Base-by-base conservation (phyloP, 2,888 invertebrate genomes). In the Drosophila subquinaria region DNA sequence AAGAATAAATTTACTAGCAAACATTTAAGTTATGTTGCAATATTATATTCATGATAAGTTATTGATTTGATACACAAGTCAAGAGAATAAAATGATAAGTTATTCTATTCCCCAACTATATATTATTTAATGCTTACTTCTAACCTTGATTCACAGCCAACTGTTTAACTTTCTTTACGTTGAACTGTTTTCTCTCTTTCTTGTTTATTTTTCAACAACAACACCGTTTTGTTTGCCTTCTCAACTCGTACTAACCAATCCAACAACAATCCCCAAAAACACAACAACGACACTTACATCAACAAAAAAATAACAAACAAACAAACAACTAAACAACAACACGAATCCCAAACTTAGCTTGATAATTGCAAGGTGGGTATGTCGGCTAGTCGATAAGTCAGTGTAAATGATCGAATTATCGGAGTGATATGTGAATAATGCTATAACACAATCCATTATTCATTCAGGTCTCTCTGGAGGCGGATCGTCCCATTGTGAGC, bases 381-480 rank as follows among this genome's bases (percentile, higher is more conserved):
- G 20, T 45, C 43, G 23, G 42, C 9, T 56, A 56, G 47, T 73
- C 45, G 27, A 55, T 61, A 50, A 59, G 52, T 56, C 43, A 10
- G n/a, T 10, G n/a, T 23, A 13, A 23, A 23, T 27, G 15, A 47
- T 35, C 51, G 36, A 51, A 36, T 27, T 5, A 27, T 36, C 20
- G 36, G 11, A 11, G 10, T 42, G 15, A 38, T 48, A 40, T 48
- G 43, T 45, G 45, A 3, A 52, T 70, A 75, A 69, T 51, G 36
- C 27, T 35, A 17, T 50, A 43, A 33, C 52, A 61, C 45, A 59
- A 53, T 67, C 23, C 53, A 72, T 76, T 72, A 64, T 55, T 72
- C 47, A 65, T 79, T 27, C 89, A 94, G 94, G 93, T 93, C 65
- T 91, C 92, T 20, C 80, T 93, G 74, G 92, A 93, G 76, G 89